Base-by-base conservation (phyloP, 2,888 invertebrate species). In the Branchipolynoe longqiensis region DNA sequence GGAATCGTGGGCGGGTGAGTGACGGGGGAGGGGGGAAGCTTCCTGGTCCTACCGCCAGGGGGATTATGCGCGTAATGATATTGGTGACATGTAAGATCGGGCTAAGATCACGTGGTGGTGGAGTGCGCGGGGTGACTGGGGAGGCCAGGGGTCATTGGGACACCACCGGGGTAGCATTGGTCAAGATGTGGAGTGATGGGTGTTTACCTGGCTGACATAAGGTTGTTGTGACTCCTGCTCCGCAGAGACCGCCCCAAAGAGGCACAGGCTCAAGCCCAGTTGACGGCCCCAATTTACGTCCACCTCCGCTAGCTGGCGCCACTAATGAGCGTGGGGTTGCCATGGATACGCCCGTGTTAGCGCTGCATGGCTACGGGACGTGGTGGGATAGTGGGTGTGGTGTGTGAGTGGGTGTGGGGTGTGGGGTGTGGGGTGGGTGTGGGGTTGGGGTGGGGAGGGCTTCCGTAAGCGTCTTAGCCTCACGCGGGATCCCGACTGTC, bases 281-380 rank as follows among this genome's bases (percentile, higher is more conserved):
- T 22, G 69, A 69, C 69, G 69, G 38, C 38, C 69, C 69, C 69
- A 69, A 69, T 69, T 69, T 69, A 69, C 69, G 36, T 69, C 14
- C 69, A 18, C 25, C 69, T 69, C 69, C 12, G 38, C 69, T 14
- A 69, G 69, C 33, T 69, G 69, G 69, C 69, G 69, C 69, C 69
- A 69, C 69, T 69, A 69, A 69, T 69, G 69, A 69, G 69, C 36
- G 38, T 38, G 12, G 38, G 69, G 69, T 69, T 69, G 69, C 69
- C 69, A 69, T 69, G 69, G 69, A 69, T 69, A 69, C 69, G 14
- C 1, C 31, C 28, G 62, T 14, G 28, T 62, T 1, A 31, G 31
- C 28, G 25, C 25, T 14, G 62, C 28, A 56, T 22, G 62, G 62
- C 28, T 2, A n/a, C 62, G 25, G 14, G 62, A 28, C 62, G 28